Base-by-base conservation (phyloP, 2,888 invertebrate genomes). In the Meta bourneti region DNA sequence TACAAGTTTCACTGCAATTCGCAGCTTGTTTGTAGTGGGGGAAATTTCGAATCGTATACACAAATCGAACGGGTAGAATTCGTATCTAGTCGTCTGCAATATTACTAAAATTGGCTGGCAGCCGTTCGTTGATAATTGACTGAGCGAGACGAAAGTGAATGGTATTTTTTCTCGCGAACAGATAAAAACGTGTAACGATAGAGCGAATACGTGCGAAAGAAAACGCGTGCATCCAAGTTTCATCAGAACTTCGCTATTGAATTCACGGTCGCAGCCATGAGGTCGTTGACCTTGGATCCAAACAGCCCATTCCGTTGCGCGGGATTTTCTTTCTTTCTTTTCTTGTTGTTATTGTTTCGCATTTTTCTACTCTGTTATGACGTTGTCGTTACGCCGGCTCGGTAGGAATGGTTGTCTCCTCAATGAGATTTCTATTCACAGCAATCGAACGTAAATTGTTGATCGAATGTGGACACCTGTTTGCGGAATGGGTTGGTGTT, bases 261-360 rank as follows among this genome's bases (percentile, higher is more conserved):
- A 84, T 90, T 90, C 84, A 78, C 85, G 81, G 90, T 75, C 85
- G 85, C 85, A 48, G 72, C 11, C 13, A 81, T 51, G 75, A 34
- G 54, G 85, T 80, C 85, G 81, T 52, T 34, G 80, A 85, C 85
- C 90, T 85, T 90, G 80, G 90, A 90, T 90, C 78, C 81, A 80
- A 90, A 90, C 90, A 90, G 71, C 69, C 4, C 78, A 84, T 84
- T 72, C 85, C 90, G 85, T 77, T 83, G 69, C 89, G 78, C 75
- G 51, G 70, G 20, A 9, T 16, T 48, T 20, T 49, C 72, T 71
- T 79, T 49, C 49, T 51, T 52, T 49, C 34, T 70, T 19, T 81
- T 49, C 48, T 34, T 79, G 51, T 54, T 16, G 16, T 51, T 82
- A 19, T 49, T 48, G 49, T 52, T 71, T 20, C 34, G 19, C 16